These are phyloP conservation scores for Lemur catta DNA, from an alignment of 2,797 vertebrate species.

Conservation along the genomic window DNA sequence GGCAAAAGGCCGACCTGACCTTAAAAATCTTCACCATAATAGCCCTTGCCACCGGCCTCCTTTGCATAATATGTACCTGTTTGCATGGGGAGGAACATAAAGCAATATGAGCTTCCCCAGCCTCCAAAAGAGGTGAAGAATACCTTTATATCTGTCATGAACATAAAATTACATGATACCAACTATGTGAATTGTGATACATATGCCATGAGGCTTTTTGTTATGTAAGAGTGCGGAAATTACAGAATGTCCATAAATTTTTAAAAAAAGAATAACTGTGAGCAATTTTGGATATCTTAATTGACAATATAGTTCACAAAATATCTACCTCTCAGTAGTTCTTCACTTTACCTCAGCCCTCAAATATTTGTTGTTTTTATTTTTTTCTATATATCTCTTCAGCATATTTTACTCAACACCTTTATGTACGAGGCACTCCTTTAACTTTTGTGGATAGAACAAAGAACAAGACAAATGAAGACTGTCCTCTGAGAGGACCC, in stretches of 20 bases:
- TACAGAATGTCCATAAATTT: neutral
- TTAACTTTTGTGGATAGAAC: neutral
- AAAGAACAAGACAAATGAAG: neutral
- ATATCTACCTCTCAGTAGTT: neutral
- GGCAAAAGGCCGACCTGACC: neutral
- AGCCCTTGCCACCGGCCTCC: neutral
- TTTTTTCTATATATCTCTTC: neutral
- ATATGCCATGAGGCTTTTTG: neutral
- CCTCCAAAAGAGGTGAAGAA: neutral
- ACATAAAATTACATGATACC: neutral
- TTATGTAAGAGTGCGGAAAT: neutral
- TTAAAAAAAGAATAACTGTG: neutral
- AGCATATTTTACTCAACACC: neutral
- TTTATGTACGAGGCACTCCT: neutral
- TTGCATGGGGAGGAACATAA: neutral
- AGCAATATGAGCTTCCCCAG: neutral
- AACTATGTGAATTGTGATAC: neutral
- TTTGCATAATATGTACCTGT: neutral
- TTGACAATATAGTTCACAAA: neutral
- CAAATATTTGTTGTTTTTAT: neutral
- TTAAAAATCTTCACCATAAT: neutral
- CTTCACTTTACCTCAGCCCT: neutral
- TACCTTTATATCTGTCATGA: neutral
- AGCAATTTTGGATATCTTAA: neutral
- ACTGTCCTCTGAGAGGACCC: neutral